These are phyloP conservation scores for Toxotes chatareus DNA, from an alignment of 2,113 vertebrate species.

Conservation along the genomic window DNA sequence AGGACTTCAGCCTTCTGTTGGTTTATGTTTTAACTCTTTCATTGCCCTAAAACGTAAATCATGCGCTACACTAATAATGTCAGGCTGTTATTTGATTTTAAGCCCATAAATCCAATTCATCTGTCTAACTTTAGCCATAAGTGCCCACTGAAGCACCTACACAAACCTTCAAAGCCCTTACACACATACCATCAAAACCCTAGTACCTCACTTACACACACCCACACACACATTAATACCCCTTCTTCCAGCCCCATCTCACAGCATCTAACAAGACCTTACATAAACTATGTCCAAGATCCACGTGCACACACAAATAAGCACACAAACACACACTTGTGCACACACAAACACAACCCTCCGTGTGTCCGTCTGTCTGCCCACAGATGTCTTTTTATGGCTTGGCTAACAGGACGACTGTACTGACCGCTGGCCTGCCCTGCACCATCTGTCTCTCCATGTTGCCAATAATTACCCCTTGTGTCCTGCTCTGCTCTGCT, in stretches of 20 bases:
- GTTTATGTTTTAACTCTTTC: slow-evolving; percentile 10
- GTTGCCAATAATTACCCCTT: slow-evolving; percentile 71
- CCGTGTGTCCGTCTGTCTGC: slow-evolving; percentile 67
- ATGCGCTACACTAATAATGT: slow-evolving; percentile 23
- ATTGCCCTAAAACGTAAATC: slow-evolving; percentile 22
- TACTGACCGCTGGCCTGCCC: slow-evolving; percentile 64
- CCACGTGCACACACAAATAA: slow-evolving; percentile 46
- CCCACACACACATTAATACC: slow-evolving; percentile 34
- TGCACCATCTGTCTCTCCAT: slow-evolving; percentile 61
- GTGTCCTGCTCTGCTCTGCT: slow-evolving; percentile 39
- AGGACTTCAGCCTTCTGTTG: neutral
- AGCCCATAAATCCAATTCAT: slow-evolving; percentile 43
- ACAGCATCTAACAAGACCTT: slow-evolving; percentile 39
- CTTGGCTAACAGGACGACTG: slow-evolving; percentile 66
- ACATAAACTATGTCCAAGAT: slow-evolving; percentile 54
- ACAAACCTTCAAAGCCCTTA: slow-evolving; percentile 58
- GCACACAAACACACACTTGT: slow-evolving; percentile 17
- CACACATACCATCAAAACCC: slow-evolving; percentile 51
- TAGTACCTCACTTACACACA: slow-evolving; percentile 34
- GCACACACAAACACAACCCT: slow-evolving; percentile 59
- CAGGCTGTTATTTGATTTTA: slow-evolving; percentile 22
- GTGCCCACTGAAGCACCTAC: slow-evolving; percentile 55
- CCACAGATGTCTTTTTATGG: slow-evolving; percentile 79
- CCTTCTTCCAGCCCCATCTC: slow-evolving; percentile 15
- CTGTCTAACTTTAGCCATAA: slow-evolving; percentile 56